Evolutionary conservation across 1,140 invertebrate species (phyloP).

Genomic region (Odontomachus brunneus): DNA sequence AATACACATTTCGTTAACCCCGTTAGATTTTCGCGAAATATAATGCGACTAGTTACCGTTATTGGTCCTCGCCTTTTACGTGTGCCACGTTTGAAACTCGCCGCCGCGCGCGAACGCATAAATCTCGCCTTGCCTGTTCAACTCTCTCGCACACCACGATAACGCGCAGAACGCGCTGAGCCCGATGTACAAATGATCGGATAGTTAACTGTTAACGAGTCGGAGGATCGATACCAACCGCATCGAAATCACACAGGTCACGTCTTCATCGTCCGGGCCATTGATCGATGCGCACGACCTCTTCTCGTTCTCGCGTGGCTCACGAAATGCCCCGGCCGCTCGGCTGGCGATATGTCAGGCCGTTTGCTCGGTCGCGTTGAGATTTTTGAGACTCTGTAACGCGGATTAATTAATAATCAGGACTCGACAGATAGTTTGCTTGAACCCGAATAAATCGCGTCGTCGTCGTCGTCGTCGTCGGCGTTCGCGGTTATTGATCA

Average conservation of each 20-base stretch:
- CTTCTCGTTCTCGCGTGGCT: slow-evolving; percentile 39
- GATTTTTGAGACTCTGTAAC: slow-evolving; percentile 24
- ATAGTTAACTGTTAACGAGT: slow-evolving; percentile 60
- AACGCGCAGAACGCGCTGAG: slow-evolving; percentile 38
- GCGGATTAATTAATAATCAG: slow-evolving; percentile 52
- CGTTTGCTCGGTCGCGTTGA: slow-evolving; percentile 1
- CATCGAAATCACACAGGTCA: slow-evolving; percentile 44
- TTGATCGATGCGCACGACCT: slow-evolving; percentile 54
- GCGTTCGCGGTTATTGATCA: slow-evolving; percentile 40
- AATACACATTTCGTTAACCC: slow-evolving; percentile 27
- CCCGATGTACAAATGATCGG: background rate
- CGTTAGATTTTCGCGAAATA: slow-evolving; percentile 45
- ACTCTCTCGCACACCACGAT: no score
- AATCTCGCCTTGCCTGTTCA: slow-evolving; percentile 33
- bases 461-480: background rate
- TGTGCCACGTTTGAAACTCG: background rate
- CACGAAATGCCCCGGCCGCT: slow-evolving; percentile 32
- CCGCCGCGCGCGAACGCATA: slow-evolving; percentile 20
- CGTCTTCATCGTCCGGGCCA: slow-evolving; percentile 15
- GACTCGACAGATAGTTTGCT: slow-evolving; percentile 33
- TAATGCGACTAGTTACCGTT: slow-evolving; percentile 43
- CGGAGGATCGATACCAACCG: slow-evolving; percentile 21
- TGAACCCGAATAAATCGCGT: slow-evolving; percentile 48
- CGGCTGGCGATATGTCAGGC: slow-evolving; percentile 26
- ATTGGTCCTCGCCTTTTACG: slow-evolving; percentile 43